Conservation (phyloP, 2,888 invertebrate species). For the Cremastinae sp. region DNA sequence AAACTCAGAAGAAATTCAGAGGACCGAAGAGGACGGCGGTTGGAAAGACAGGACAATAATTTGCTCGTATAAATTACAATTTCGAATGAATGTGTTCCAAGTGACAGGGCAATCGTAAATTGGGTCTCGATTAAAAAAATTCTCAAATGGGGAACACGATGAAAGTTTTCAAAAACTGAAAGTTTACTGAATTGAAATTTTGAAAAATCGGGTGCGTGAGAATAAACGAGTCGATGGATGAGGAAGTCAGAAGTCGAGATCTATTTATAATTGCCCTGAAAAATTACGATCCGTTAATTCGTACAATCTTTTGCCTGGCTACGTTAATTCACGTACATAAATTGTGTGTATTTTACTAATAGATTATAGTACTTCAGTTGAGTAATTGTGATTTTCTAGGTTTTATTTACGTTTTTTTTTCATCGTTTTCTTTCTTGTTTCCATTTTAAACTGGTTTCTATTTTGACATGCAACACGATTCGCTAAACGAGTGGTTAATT, state of each 20-base stretch:
- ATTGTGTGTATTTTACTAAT: constrained; percentile 54
- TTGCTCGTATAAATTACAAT: constrained; percentile 31
- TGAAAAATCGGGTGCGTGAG: too few species aligned
- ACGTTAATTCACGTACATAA: constrained; percentile 44
- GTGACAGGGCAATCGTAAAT: constrained; percentile 43
- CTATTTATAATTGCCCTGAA: constrained; percentile 50
- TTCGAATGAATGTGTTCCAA: constrained; percentile 10
- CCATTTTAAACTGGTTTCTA: constrained; percentile 49
- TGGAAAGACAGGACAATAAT: constrained; percentile 35
- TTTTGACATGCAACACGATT: constrained; percentile 62
- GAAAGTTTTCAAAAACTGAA: too few species aligned
- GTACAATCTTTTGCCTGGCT: constrained; percentile 31
- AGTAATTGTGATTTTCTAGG: constrained; percentile 54
- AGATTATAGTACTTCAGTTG: constrained; percentile 57
- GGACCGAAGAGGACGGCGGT: constrained; percentile 3
- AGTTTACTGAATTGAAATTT: too few species aligned
- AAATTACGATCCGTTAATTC: constrained; percentile 25
- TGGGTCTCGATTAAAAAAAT: constrained; percentile 30
- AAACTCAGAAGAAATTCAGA: background rate
- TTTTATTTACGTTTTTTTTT: too few species aligned
- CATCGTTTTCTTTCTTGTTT: constrained; percentile 31
- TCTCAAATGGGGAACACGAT: too few species aligned
- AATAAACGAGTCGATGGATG: too few species aligned
- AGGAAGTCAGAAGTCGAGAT: background rate
- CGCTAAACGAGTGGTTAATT: constrained; percentile 56